A percentile compares a stretch with the other conserved stretches of the same genome.
phyloP scores from a whole-genome alignment of 2,797 vertebrate species.

The Acipenser ruthenus region DNA sequence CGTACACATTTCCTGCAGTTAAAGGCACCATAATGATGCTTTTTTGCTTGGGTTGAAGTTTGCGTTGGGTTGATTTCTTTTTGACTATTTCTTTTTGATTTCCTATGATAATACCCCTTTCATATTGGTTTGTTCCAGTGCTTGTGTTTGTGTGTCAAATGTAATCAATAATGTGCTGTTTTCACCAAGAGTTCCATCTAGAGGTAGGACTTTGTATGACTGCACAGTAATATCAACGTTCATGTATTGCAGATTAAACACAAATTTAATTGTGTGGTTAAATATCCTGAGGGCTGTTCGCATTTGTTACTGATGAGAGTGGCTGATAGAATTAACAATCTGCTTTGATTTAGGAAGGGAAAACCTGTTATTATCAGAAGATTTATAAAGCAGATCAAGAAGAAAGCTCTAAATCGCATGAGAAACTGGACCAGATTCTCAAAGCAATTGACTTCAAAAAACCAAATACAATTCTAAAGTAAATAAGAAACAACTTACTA shows the following conservation, averaged over 20 bases:
- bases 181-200: background rate
- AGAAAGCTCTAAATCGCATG: too few relatives aligned
- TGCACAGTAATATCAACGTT: background rate
- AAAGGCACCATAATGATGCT: background rate
- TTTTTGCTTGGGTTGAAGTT: background rate
- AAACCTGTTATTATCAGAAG: too few relatives aligned
- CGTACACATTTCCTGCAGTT: background rate
- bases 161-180: background rate
- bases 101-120: background rate
- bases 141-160: background rate
- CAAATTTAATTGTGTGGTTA: background rate
- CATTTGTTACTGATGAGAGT: background rate
- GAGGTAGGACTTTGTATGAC: background rate
- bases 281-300: background rate
- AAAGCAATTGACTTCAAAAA: too few relatives aligned
- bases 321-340: too few relatives aligned
- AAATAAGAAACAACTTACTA: too few relatives aligned
- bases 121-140: background rate
- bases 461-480: too few relatives aligned
- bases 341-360: too few relatives aligned
- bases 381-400: too few relatives aligned
- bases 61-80: background rate
- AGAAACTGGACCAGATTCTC: too few relatives aligned
- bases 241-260: background rate
- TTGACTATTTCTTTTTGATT: background rate